Evolutionary conservation across 2,797 vertebrate genomes (phyloP).

Genomic region (Sebastes minor): DNA sequence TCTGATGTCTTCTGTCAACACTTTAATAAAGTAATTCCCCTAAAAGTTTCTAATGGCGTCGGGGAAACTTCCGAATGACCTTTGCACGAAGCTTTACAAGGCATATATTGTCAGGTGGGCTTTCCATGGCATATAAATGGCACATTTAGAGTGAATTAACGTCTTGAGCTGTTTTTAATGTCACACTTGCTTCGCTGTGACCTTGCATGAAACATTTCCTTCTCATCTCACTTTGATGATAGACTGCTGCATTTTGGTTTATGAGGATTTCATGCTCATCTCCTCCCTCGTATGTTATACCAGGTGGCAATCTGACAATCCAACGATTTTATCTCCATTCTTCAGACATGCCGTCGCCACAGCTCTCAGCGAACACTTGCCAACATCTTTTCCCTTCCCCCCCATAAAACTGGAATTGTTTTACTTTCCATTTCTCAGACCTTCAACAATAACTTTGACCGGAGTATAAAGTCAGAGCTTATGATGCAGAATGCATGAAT

Average conservation of each 20-base stretch:
- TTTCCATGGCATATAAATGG: conserved; percentile 76
- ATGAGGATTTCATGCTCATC: conserved; percentile 80
- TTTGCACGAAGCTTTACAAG: conserved; percentile 72
- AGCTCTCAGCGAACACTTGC: conserved; percentile 37
- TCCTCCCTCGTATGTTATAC: conserved; percentile 71
- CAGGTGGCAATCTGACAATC: conserved; percentile 80
- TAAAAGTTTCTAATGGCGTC: conserved; percentile 67
- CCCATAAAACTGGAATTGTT: conserved; percentile 57
- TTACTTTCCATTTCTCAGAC: conserved; percentile 38
- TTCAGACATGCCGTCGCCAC: conserved; percentile 36
- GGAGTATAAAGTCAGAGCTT: conserved; percentile 2
- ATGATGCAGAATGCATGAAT: conserved; percentile 19
- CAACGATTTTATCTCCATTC: conserved; percentile 69
- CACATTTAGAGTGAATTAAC: conserved; percentile 81
- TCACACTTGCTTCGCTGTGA: conserved; percentile 80
- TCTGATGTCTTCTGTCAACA: conserved; percentile 35
- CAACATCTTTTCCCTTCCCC: conserved; percentile 41
- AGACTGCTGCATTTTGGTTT: conserved; percentile 80
- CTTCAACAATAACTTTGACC: conserved; percentile 54
- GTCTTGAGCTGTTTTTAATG: conserved; percentile 83
- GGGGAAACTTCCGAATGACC: conserved; percentile 76
- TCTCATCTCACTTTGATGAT: conserved; percentile 74
- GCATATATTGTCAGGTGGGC: conserved; percentile 75
- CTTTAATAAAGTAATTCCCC: conserved; percentile 32
- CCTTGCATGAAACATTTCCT: conserved; percentile 80